Percentiles rank a stretch among this genome's conserved stretches.
These are phyloP conservation scores for Lycophotia porphyrea DNA, from an alignment of 2,888 invertebrate genomes.

Conservation along the genomic window DNA sequence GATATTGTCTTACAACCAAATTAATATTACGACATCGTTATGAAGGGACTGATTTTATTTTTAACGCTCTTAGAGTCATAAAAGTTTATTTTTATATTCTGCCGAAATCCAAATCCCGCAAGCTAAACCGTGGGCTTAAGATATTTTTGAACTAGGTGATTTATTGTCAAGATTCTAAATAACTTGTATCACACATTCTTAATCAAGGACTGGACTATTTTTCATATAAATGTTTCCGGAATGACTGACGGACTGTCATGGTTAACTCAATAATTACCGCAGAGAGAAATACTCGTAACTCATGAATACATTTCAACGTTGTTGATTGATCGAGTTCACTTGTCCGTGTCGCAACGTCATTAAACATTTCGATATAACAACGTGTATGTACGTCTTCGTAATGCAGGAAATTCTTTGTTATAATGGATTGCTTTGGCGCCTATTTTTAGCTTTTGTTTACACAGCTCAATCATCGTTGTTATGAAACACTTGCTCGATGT, in stretches of 20 bases:
- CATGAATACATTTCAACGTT: conserved; percentile 32
- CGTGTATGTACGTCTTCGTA: conserved; percentile 32
- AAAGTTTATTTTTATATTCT: conserved; percentile 47
- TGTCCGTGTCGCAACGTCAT: conserved; percentile 53
- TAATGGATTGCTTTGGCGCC: conserved; percentile 35
- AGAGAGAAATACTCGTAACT: conserved; percentile 47
- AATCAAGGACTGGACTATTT: conserved; percentile 23
- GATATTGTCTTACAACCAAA: conserved; percentile 12
- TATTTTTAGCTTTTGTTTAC: conserved; percentile 54
- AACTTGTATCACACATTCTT: conserved; percentile 16
- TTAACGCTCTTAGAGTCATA: conserved; percentile 6
- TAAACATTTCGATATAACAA: conserved; percentile 54
- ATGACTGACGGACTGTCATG: conserved; percentile 32
- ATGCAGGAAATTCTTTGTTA: conserved; percentile 53
- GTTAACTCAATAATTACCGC: conserved; percentile 46
- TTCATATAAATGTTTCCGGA: conserved; percentile 26
- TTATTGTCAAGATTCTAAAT: conserved; percentile 30
- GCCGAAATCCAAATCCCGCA: conserved; percentile 29
- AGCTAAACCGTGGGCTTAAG: conserved; percentile 18
- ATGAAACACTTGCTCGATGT: conserved; percentile 48
- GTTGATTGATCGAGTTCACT: conserved; percentile 59
- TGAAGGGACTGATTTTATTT: conserved; percentile 32
- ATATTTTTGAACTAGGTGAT: conserved; percentile 32
- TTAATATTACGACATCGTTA: conserved; percentile 2
- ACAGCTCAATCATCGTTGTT: conserved; percentile 54